These are phyloP conservation scores for Morpho deidamia DNA, from an alignment of 2,888 invertebrate species.

Conservation along the genomic window DNA sequence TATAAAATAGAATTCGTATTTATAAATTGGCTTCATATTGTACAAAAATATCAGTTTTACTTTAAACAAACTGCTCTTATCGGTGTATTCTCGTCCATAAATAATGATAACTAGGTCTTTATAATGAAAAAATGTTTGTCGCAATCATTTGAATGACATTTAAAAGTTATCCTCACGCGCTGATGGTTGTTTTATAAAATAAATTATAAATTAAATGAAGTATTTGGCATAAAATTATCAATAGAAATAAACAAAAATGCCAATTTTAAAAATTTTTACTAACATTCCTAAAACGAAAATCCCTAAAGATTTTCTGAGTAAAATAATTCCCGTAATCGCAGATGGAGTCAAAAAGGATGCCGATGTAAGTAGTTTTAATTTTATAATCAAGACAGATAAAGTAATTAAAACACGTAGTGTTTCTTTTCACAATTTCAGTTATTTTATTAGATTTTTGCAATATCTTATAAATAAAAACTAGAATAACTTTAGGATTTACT, in stretches of 20 bases:
- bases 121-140: not conserved
- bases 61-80: not conserved
- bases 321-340: conserved; percentile 42
- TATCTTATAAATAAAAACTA: no score
- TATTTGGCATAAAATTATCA: not conserved
- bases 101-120: not conserved
- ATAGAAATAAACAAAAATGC: conserved; percentile 38
- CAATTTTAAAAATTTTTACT: conserved; percentile 52
- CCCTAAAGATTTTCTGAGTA: conserved; percentile 45
- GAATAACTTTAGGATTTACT: no score
- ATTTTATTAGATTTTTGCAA: no score
- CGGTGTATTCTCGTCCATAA: not conserved
- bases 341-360: conserved; percentile 37
- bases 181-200: not conserved
- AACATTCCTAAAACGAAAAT: conserved; percentile 45
- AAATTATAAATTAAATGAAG: not conserved
- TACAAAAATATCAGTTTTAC: not conserved
- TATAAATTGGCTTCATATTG: not conserved
- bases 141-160: not conserved
- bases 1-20: no score
- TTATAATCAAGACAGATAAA: not conserved
- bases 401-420: not conserved
- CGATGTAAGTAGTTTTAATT: conserved; percentile 33
- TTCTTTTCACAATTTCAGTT: not conserved
- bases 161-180: not conserved